Conservation (phyloP, 2,888 invertebrate genomes). For the Harpagoxenus sublaevis region DNA sequence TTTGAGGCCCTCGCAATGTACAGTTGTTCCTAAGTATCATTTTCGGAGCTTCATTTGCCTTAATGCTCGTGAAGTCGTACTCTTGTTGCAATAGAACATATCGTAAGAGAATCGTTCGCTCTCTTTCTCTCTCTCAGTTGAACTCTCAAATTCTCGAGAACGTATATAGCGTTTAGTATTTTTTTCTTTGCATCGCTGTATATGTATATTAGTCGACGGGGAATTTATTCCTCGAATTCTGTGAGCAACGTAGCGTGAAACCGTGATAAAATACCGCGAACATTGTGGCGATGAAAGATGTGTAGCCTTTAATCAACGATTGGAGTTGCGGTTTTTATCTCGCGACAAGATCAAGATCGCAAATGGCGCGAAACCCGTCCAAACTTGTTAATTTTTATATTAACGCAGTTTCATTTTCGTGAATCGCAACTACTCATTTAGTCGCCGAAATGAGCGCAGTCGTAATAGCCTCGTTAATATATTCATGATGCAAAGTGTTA, state of each 20-base stretch:
- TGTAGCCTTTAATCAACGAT: background rate
- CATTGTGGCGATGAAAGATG: background rate
- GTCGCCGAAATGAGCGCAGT: slow-evolving; percentile 1
- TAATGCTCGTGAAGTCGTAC: slow-evolving; percentile 17
- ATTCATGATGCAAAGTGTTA: slow-evolving; percentile 15
- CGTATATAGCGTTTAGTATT: background rate
- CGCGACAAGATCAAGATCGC: background rate
- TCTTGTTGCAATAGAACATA: background rate
- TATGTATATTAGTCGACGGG: background rate
- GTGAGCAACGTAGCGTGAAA: slow-evolving; percentile 30
- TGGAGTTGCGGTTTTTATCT: background rate
- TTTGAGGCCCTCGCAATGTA: slow-evolving; percentile 20
- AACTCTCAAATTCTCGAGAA: background rate
- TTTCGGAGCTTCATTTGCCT: slow-evolving; percentile 32
- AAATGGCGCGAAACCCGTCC: background rate
- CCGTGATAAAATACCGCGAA: slow-evolving; percentile 3
- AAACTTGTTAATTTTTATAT: slow-evolving; percentile 6
- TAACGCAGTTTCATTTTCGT: background rate
- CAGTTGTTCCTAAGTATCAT: slow-evolving; percentile 41
- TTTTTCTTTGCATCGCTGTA: background rate
- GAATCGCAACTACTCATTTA: slow-evolving; percentile 9
- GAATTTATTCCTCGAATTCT: slow-evolving; percentile 28
- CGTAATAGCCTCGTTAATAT: slow-evolving; percentile 4
- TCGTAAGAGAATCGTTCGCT: slow-evolving; percentile 4
- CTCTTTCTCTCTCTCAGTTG: background rate